These are phyloP conservation scores for Athalia rosae DNA, from an alignment of 2,888 invertebrate species.

Conservation along the genomic window DNA sequence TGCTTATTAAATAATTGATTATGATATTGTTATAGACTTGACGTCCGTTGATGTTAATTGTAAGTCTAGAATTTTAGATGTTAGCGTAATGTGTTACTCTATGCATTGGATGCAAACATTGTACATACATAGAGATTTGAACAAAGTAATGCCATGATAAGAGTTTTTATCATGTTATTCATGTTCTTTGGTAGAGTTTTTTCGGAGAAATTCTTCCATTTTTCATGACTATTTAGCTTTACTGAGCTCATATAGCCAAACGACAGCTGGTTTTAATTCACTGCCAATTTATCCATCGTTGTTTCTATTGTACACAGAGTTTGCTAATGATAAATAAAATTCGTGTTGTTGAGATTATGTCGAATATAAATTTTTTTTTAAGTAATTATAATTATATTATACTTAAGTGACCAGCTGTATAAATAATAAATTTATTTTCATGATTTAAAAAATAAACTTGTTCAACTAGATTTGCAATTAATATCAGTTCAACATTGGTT, in stretches of 20 bases:
- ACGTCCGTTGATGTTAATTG: background rate
- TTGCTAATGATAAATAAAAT: slow-evolving; percentile 54
- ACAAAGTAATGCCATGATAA: slow-evolving; percentile 15
- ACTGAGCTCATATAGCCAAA: slow-evolving; percentile 52
- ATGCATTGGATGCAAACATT: slow-evolving; percentile 52
- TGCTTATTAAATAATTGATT: background rate
- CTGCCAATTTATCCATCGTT: slow-evolving; percentile 66
- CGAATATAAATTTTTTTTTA: background rate
- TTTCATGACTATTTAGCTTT: slow-evolving; percentile 51
- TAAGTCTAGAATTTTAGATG: background rate
- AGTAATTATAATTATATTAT: background rate
- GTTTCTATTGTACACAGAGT: slow-evolving; percentile 54
- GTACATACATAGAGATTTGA: slow-evolving; percentile 50
- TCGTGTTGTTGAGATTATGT: slow-evolving; percentile 53
- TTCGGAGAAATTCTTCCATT: slow-evolving; percentile 49
- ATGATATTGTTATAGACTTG: background rate
- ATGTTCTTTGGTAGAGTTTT: slow-evolving; percentile 45
- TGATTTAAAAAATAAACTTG: background rate
- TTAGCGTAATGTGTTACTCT: background rate
- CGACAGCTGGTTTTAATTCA: slow-evolving; percentile 60
- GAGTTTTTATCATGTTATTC: slow-evolving; percentile 20
- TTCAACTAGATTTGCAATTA: background rate
- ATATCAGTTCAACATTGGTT: background rate
- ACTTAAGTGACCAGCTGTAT: slow-evolving; percentile 10
- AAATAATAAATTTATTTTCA: background rate